Conservation (phyloP, 2,797 vertebrate species). For the Eulemur coronatus region DNA sequence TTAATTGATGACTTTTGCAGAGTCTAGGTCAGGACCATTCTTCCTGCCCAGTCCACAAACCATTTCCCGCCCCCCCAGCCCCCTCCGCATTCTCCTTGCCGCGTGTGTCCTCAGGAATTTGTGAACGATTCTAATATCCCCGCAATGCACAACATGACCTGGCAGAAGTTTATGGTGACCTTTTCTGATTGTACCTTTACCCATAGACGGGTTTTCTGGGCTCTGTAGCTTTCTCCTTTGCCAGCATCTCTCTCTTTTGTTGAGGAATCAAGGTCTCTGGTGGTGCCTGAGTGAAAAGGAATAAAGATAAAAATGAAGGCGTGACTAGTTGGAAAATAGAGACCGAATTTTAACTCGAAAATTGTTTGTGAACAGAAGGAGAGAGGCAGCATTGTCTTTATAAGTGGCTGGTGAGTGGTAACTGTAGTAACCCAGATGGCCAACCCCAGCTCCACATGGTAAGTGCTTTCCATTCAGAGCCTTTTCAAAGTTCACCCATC, state of each 20-base stretch:
- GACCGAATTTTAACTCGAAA: neutral
- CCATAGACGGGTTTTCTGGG: neutral
- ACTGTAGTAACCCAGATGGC: neutral
- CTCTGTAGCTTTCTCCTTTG: neutral
- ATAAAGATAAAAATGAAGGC: conserved; percentile 17
- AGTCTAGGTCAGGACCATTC: neutral
- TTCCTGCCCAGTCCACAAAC: neutral
- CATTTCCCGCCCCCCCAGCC: neutral
- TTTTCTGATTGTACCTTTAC: neutral
- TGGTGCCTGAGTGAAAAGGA: neutral
- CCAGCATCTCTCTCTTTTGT: neutral
- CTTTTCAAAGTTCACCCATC: neutral
- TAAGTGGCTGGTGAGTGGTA: neutral
- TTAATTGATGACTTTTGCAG: neutral
- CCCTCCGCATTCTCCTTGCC: neutral
- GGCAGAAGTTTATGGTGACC: neutral
- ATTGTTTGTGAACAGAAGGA: neutral
- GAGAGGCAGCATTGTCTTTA: neutral
- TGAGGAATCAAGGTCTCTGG: neutral
- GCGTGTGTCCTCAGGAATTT: neutral
- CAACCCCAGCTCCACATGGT: neutral
- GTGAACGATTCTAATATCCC: neutral
- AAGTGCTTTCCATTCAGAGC: neutral
- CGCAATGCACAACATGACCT: neutral
- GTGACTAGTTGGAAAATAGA: neutral